Base-by-base conservation (phyloP, 1,140 invertebrate genomes). In the Drosophila simulans region DNA sequence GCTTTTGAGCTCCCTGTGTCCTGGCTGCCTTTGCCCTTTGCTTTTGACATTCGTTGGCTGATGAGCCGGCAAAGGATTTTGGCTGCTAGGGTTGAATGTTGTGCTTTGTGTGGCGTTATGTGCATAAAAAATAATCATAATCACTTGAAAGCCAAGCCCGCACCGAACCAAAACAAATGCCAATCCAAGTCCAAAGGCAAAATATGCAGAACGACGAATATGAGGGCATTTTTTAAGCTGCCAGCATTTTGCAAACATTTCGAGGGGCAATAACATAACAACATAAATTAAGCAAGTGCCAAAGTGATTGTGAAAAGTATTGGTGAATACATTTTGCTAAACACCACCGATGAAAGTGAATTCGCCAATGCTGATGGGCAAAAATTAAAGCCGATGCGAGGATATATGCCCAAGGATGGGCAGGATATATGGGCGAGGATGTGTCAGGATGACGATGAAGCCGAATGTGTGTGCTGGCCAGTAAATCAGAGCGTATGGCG, bases 51-150 rank as follows among this genome's bases (percentile, higher is more conserved):
- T 42, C 59, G 39, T 45, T 60, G 34, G 52, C 62, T 66, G 78
- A 80, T 76, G 77, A 78, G 76, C 69, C 75, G 51, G 64, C 55
- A 43, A 52, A 46, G 69, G 31, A 54, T 48, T 53, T 73, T 49
- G n/a, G 69, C 63, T 70, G 69, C 65, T 52, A 62, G 75, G 73
- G 62, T 69, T 82, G 77, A 55, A 58, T 59, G 51, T 69, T 58
- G 54, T 64, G 51, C 63, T 58, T 57, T 49, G 46, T 77, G 83
- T 72, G 71, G 64, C 79, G 83, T 77, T 88, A 88, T 86, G 83
- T 88, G 84, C 79, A 88, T 89, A 88, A 88, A 88, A 88, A 88
- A 88, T 89, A 89, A 89, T 88, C 84, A 88, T 88, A 88, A 88
- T 83, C 84, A 83, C 84, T 88, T 89, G 76, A 83, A 84, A 84